phyloP scores from a whole-genome alignment of 2,888 invertebrate genomes.

The Erannis defoliaria region DNA sequence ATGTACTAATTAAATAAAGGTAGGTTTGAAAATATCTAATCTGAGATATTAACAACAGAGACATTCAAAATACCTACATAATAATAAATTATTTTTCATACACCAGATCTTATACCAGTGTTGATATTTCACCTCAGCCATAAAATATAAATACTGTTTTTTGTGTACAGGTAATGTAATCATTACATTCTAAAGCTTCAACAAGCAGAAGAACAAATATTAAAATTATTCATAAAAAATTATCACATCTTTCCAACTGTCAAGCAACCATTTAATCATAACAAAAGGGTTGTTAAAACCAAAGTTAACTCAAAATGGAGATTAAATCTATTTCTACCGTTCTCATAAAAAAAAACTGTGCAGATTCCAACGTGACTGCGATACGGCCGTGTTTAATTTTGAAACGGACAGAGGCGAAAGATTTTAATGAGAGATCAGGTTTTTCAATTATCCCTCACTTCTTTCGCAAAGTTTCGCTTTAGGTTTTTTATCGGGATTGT shows the following conservation, averaged over 20 bases:
- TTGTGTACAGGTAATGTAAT: too few relatives aligned
- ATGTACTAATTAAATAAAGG: too few relatives aligned
- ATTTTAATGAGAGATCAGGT: constrained; percentile 85
- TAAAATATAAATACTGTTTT: too few relatives aligned
- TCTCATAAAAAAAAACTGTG: constrained; percentile 65
- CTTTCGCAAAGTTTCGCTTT: constrained; percentile 72
- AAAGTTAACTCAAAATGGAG: constrained; percentile 27
- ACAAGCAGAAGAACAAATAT: neutral
- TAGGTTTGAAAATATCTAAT: too few relatives aligned
- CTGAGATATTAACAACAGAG: too few relatives aligned
- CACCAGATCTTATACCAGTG: too few relatives aligned
- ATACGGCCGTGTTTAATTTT: constrained; percentile 79
- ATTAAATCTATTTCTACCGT: constrained; percentile 51
- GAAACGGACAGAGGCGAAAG: constrained; percentile 77
- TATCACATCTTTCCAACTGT: neutral
- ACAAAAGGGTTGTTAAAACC: constrained; percentile 30
- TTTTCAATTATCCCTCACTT: constrained; percentile 82
- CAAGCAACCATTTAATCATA: constrained; percentile 20
- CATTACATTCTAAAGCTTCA: too few relatives aligned
- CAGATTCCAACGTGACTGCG: constrained; percentile 75
- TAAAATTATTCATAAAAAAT: neutral
- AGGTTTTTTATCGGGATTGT: constrained; percentile 63
- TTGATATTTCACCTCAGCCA: too few relatives aligned
- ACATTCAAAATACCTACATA: too few relatives aligned
- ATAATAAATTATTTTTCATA: too few relatives aligned